Evolutionary conservation across 2,888 invertebrate species (phyloP).

Genomic region (Orchesella flavescens): DNA sequence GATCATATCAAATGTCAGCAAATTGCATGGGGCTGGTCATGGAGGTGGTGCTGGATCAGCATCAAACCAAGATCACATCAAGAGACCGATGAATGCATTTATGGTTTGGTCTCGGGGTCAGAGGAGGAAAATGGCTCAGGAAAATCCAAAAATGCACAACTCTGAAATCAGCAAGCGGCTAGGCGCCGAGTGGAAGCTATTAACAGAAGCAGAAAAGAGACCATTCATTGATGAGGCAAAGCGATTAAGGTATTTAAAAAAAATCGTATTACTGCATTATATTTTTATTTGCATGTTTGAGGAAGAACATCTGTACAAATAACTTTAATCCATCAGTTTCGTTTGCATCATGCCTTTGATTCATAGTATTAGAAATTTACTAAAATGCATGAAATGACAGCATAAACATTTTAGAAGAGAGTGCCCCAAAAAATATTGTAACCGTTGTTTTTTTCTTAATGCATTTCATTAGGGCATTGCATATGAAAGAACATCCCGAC

Average conservation of each 20-base stretch:
- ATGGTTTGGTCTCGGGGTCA: constrained; percentile 86
- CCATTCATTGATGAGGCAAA: constrained; percentile 98
- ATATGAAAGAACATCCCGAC: constrained; percentile 95
- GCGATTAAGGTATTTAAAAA: constrained; percentile 78
- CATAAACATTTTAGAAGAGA: no score
- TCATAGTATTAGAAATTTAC: no score
- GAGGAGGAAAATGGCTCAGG: constrained; percentile 91
- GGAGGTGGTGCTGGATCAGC: constrained; percentile 1
- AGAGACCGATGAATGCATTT: constrained; percentile 98
- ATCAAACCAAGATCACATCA: constrained; percentile 80
- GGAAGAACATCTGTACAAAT: no score
- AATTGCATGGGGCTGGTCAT: constrained; percentile 33
- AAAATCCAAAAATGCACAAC: constrained; percentile 98
- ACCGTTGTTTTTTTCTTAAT: no score
- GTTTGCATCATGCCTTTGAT: no score
- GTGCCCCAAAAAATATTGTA: no score
- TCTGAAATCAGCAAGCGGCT: constrained; percentile 94
- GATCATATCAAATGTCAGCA: constrained; percentile 34
- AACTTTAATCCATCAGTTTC: no score
- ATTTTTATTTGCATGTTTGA: no score
- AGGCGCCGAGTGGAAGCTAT: constrained; percentile 93
- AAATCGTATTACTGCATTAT: no score
- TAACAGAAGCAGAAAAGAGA: constrained; percentile 89
- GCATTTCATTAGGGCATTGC: constrained; percentile 82
- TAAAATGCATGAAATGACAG: no score